A percentile compares a stretch with the other conserved stretches of the same genome.
Evolutionary conservation across 2,888 invertebrate species (phyloP).

Genomic region (Athripsodes cinereus): DNA sequence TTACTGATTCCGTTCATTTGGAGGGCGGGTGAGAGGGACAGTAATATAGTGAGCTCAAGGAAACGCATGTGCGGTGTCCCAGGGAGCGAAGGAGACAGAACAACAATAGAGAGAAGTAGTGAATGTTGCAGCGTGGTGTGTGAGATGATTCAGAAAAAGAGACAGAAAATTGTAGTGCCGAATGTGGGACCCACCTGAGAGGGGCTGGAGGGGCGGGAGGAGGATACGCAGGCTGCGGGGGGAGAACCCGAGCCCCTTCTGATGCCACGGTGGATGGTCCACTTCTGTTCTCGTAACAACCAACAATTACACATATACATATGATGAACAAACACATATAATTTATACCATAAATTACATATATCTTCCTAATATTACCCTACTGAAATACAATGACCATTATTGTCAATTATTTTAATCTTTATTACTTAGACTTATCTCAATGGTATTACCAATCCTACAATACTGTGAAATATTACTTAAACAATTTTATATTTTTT

Average conservation of each 20-base stretch:
- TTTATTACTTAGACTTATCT: too few relatives aligned
- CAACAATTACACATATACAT: too few relatives aligned
- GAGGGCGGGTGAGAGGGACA: neutral
- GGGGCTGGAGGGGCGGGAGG: constrained; percentile 42
- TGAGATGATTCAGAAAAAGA: constrained; percentile 8
- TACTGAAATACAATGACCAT: too few relatives aligned
- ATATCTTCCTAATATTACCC: too few relatives aligned
- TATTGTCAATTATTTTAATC: too few relatives aligned
- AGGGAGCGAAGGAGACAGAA: neutral
- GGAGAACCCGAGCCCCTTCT: constrained; percentile 62
- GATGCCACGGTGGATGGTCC: constrained; percentile 75
- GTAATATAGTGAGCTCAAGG: neutral
- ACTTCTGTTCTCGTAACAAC: constrained; percentile 64
- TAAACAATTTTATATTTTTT: too few relatives aligned
- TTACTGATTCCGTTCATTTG: too few relatives aligned
- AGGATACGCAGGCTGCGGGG: constrained; percentile 38
- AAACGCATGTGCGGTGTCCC: neutral
- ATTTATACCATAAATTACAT: too few relatives aligned
- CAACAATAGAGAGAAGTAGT: constrained; percentile 1
- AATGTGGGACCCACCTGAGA: constrained; percentile 48
- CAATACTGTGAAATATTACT: too few relatives aligned
- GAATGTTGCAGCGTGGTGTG: neutral
- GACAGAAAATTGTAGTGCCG: neutral
- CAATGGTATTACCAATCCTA: too few relatives aligned
- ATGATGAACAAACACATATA: too few relatives aligned